Conservation (phyloP, 92 coral and sea anemone genomes). For the Porites cylindrica region DNA sequence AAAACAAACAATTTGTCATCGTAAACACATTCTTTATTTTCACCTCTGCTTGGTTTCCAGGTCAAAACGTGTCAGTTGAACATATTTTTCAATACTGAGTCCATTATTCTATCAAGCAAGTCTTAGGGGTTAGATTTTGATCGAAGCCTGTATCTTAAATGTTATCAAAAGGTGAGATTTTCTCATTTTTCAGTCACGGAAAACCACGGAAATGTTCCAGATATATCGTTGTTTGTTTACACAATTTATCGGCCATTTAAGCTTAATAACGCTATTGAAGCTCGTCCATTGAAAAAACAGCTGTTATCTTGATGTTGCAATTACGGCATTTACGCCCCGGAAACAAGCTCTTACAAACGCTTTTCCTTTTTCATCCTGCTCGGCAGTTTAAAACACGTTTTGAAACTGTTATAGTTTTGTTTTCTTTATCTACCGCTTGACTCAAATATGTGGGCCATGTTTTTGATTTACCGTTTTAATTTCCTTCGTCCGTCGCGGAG, state of each 20-base stretch:
- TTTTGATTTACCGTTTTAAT: no score
- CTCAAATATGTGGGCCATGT: no score
- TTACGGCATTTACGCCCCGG: not conserved
- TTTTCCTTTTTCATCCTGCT: not conserved
- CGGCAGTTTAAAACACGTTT: no score
- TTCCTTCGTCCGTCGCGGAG: no score
- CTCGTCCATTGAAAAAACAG: not conserved
- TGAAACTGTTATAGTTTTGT: no score
- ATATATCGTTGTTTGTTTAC: not conserved
- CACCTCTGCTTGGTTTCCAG: not conserved
- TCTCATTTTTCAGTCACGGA: not conserved
- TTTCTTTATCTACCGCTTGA: no score
- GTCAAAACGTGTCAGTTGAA: not conserved
- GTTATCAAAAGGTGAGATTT: not conserved
- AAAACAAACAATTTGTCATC: conserved; percentile 8
- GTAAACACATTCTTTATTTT: not conserved
- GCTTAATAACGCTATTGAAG: not conserved
- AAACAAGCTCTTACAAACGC: not conserved
- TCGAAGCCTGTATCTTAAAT: not conserved
- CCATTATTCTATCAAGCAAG: not conserved
- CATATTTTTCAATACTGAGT: not conserved
- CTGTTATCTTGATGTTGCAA: not conserved
- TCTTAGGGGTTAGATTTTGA: not conserved
- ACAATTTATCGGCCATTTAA: not conserved
- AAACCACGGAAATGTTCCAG: not conserved